phyloP scores from a whole-genome alignment of 2,888 invertebrate genomes.

The Tetranychus truncatus region DNA sequence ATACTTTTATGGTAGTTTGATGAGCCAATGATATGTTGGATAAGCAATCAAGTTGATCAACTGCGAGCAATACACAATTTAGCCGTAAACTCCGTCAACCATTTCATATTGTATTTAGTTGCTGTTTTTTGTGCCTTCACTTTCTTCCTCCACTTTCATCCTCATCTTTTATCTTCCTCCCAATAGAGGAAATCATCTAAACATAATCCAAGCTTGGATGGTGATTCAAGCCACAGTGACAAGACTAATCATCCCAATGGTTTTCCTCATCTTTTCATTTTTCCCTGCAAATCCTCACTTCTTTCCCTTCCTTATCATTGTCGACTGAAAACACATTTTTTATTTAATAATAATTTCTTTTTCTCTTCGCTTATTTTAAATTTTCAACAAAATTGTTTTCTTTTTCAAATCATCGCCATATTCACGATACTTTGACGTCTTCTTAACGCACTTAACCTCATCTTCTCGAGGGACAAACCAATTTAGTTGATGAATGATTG shows the following conservation, averaged over 20 bases:
- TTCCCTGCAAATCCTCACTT: not conserved
- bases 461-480: not conserved
- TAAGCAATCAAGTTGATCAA: conserved; percentile 1
- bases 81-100: not conserved
- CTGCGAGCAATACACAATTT: not conserved
- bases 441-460: not conserved
- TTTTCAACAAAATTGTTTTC: not conserved
- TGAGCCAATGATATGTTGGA: not conserved
- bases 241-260: not conserved
- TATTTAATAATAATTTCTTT: not conserved
- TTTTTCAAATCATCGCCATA: not conserved
- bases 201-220: not conserved
- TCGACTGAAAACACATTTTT: not conserved
- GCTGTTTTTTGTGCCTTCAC: not conserved
- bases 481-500: not conserved
- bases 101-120: not conserved
- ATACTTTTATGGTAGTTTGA: not conserved
- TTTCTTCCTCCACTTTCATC: not conserved
- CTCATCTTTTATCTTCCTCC: not conserved
- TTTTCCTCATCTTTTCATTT: not conserved
- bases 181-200: not conserved
- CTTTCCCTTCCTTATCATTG: not conserved
- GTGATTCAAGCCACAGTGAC: not conserved
- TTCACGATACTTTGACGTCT: not conserved
- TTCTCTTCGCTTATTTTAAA: not conserved